Conservation (phyloP, 2,797 vertebrate species). For the Xiphorhynchus erythropygius region DNA sequence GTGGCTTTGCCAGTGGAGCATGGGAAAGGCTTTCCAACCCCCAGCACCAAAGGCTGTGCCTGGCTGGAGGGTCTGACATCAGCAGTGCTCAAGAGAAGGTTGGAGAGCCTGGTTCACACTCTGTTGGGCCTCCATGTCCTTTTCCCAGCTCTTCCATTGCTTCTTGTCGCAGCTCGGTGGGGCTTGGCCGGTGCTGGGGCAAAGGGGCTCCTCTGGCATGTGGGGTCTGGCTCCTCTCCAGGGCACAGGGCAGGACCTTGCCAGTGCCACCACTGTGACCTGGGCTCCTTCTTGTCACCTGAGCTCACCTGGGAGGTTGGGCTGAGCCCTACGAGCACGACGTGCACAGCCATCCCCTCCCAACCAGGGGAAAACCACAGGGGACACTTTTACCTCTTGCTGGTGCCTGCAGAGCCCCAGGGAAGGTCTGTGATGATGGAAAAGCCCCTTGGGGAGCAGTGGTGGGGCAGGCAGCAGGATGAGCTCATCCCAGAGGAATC, state of each 20-base stretch:
- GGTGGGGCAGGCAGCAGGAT: background rate
- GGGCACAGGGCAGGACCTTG: background rate
- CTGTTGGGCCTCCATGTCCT: background rate
- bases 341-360: fast-evolving
- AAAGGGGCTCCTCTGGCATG: background rate
- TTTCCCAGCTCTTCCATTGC: background rate
- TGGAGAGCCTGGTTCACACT: background rate
- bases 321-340: background rate
- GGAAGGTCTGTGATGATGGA: background rate
- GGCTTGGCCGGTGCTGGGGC: background rate
- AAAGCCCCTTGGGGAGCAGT: fast-evolving
- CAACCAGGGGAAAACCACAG: background rate
- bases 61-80: background rate
- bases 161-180: fast-evolving
- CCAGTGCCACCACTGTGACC: background rate
- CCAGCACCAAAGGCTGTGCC: background rate
- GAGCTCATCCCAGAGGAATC: background rate
- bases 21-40: background rate
- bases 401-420: background rate
- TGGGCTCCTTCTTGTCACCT: background rate
- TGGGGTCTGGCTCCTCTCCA: background rate
- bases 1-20: fast-evolving
- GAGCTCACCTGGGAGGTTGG: background rate
- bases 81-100: background rate
- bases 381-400: background rate